Evolutionary conservation across 2,113 vertebrate genomes (phyloP), one percentile per base, ranked within the genome.

Genomic region (Datnioides undecimradiatus): DNA sequence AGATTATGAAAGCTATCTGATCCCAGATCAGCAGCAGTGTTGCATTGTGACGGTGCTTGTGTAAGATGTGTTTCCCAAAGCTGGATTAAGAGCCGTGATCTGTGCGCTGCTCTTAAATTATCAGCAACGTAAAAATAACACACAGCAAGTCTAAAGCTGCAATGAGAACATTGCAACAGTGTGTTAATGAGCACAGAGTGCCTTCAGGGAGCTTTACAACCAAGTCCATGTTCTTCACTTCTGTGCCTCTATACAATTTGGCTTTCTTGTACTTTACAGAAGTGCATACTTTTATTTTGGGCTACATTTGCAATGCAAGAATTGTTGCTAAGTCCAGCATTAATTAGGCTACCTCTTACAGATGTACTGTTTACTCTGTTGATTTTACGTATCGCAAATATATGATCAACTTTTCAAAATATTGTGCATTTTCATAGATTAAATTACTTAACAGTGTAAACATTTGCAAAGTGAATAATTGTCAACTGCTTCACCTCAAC

Each of bases 31-130:
- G 77, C 76, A 31, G 14, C 36, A 43, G 52, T 31, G 60, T 73
- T 58, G 25, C 7, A 8, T 46, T 58, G 14, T 10, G 59, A 64
- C 31, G 6, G 2, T 63, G 63, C 62, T 83, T 87, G 76, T 74
- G 68, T 88, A 85, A 89, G 5, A 75, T 45, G 55, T 27, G 58
- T 73, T 68, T 75, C 41, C 86, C 25, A 81, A 85, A 90, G 69
- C 40, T 78, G 87, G 91, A 91, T 91, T 89, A 92, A 62, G 46
- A 80, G 31, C 41, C 0, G 2, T 57, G 76, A 75, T 84, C 77
- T 87, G 66, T 54, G 13, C 64, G 13, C 64, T 66, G 74, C 63
- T 82, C 82, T 52, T 73, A 70, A 82, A 75, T 79, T 65, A 59
- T 51, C 81, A 48, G 54, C 31, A 19, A 38, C 1, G 67, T 76